phyloP scores from a whole-genome alignment of 2,888 invertebrate species.

The Trichacis sp. region DNA sequence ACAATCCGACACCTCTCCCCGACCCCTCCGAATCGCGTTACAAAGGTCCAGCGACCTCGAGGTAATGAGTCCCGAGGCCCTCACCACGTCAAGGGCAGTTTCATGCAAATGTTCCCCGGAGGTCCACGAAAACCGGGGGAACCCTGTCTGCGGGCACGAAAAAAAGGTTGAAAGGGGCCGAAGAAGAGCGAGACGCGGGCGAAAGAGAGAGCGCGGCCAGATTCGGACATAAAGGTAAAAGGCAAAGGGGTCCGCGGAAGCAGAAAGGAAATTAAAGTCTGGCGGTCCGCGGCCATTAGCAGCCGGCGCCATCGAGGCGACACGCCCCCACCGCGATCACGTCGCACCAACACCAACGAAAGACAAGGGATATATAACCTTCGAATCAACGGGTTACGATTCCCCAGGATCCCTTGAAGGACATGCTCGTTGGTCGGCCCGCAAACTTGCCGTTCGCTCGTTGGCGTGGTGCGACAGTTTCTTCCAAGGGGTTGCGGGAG shows the following conservation, averaged over 20 bases:
- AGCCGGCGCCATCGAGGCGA: conserved; percentile 70
- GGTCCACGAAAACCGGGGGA: conserved; percentile 31
- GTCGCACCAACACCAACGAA: conserved; percentile 58
- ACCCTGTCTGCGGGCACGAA: conserved; percentile 29
- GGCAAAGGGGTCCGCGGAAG: conserved; percentile 68
- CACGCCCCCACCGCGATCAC: conserved; percentile 66
- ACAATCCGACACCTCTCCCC: too few species aligned
- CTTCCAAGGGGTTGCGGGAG: not conserved
- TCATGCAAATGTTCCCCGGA: conserved; percentile 55
- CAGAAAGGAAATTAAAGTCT: conserved; percentile 71
- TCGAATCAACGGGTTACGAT: conserved; percentile 43
- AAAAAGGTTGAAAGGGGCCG: conserved; percentile 27
- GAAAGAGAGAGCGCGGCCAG: conserved; percentile 44
- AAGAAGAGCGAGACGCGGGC: conserved; percentile 38
- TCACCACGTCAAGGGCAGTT: conserved; percentile 50
- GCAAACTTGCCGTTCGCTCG: too few species aligned
- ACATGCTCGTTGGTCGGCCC: too few species aligned
- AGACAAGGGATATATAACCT: conserved; percentile 51
- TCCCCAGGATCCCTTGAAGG: too few species aligned
- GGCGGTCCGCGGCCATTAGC: conserved; percentile 69
- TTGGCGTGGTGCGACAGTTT: too few species aligned
- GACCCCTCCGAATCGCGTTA: too few species aligned
- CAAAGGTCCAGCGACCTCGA: conserved; percentile 13
- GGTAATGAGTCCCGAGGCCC: conserved; percentile 54
- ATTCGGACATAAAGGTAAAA: conserved; percentile 65